A percentile compares a stretch with the other conserved stretches of the same genome.
Evolutionary conservation across 37 sponge, comb jelly and placozoan species (phyloP).

Genomic region (Crambe crambe): DNA sequence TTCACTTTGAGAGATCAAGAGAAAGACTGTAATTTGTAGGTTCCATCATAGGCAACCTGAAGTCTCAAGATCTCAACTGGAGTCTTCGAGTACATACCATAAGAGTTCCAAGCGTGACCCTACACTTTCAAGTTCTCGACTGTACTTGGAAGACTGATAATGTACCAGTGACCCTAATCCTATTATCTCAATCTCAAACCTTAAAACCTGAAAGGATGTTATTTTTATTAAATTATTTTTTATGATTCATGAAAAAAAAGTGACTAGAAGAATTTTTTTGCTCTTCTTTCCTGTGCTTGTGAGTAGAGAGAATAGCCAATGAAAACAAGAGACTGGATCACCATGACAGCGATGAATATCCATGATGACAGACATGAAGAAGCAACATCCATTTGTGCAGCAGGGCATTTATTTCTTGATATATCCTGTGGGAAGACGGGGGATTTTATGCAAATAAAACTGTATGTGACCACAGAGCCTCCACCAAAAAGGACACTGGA

Average conservation of each 20-base stretch:
- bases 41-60: too few species aligned
- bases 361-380: conserved; percentile 34
- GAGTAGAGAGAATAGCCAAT: conserved; percentile 29
- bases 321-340: conserved; percentile 11
- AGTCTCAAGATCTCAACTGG: too few species aligned
- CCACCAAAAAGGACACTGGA: not conserved
- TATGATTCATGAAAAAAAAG: not conserved
- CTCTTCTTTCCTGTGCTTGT: conserved; percentile 36
- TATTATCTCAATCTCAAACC: too few species aligned
- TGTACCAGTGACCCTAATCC: too few species aligned
- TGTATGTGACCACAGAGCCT: not conserved
- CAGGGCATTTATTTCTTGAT: not conserved
- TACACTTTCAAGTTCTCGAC: too few species aligned
- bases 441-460: not conserved
- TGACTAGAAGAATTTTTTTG: conserved; percentile 64
- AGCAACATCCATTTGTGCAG: not conserved
- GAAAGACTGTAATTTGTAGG: too few species aligned
- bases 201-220: too few species aligned
- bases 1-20: too few species aligned
- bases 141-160: too few species aligned
- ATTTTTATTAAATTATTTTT: too few species aligned
- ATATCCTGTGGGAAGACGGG: not conserved
- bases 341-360: conserved; percentile 39
- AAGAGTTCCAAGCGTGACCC: too few species aligned
- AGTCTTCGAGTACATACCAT: too few species aligned